Conservation (phyloP, 2,113 vertebrate species). For the Menura novaehollandiae region DNA sequence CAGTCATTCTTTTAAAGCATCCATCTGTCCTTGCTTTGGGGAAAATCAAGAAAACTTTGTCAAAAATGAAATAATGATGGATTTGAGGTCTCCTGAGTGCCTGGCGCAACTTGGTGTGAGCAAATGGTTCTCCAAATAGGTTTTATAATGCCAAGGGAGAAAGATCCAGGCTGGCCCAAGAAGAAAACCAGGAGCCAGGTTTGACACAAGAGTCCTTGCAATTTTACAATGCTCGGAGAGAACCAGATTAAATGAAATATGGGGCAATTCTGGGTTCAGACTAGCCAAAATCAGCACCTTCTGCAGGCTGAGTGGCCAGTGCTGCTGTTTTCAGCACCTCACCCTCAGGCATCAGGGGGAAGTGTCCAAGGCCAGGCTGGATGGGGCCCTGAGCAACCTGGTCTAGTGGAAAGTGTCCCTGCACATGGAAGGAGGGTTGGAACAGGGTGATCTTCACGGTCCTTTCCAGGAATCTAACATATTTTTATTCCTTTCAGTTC, state of each 20-base stretch:
- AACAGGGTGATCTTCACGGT: background rate
- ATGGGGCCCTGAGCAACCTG: background rate
- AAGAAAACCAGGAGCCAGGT: background rate
- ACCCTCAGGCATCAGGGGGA: background rate
- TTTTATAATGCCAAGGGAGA: background rate
- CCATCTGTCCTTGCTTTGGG: background rate
- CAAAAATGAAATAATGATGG: background rate
- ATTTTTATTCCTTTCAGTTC: background rate
- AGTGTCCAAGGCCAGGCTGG: background rate
- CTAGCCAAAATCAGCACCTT: background rate
- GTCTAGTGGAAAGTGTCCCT: background rate
- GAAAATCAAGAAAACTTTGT: background rate
- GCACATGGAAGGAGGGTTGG: background rate
- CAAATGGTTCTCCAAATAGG: background rate
- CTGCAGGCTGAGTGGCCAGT: background rate
- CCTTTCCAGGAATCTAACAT: background rate
- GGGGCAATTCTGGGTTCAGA: background rate
- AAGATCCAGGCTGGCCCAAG: background rate
- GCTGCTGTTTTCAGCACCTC: background rate
- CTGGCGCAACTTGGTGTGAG: background rate
- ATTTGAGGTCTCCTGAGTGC: background rate
- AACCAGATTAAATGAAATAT: background rate
- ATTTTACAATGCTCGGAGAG: fast-evolving
- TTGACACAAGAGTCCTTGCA: background rate
- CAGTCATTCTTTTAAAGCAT: background rate